Percentiles rank a stretch among this genome's conserved stretches.
phyloP scores from a whole-genome alignment of 2,113 vertebrate species.

The Epinephelus fuscoguttatus region DNA sequence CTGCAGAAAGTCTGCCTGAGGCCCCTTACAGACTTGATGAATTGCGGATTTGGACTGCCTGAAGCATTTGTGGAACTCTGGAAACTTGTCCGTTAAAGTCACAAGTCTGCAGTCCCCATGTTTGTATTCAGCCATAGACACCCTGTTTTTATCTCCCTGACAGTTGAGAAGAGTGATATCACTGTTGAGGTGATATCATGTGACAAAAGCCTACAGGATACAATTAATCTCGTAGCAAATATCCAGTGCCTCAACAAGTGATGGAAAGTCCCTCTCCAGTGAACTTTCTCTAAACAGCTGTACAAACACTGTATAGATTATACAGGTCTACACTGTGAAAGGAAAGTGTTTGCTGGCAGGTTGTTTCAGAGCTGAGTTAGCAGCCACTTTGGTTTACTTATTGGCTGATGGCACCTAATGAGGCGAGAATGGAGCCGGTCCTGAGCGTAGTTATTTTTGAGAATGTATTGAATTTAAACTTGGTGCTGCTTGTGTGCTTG shows the following conservation, averaged over 20 bases:
- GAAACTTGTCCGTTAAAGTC: background rate
- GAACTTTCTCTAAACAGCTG: background rate
- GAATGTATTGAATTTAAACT: background rate
- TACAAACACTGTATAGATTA: background rate
- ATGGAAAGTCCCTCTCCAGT: background rate
- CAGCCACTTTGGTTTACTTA: background rate
- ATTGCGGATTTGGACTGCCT: background rate
- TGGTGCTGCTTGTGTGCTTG: background rate
- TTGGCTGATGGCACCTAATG: background rate
- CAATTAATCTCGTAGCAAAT: background rate
- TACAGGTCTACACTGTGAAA: background rate
- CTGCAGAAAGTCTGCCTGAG: background rate
- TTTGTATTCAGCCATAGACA: background rate
- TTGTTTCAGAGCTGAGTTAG: constrained; percentile 4
- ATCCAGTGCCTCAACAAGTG: background rate
- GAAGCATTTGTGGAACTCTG: background rate
- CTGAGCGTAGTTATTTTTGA: background rate
- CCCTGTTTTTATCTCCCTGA: background rate
- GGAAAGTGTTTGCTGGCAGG: background rate
- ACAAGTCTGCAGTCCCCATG: background rate
- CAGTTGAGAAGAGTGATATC: background rate
- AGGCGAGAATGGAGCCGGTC: background rate
- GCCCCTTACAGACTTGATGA: background rate
- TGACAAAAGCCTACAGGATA: background rate
- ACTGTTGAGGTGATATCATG: background rate